Percentiles rank a stretch among this genome's conserved stretches.
phyloP scores from a whole-genome alignment of 1,140 invertebrate species.

The Daktulosphaira vitifoliae region DNA sequence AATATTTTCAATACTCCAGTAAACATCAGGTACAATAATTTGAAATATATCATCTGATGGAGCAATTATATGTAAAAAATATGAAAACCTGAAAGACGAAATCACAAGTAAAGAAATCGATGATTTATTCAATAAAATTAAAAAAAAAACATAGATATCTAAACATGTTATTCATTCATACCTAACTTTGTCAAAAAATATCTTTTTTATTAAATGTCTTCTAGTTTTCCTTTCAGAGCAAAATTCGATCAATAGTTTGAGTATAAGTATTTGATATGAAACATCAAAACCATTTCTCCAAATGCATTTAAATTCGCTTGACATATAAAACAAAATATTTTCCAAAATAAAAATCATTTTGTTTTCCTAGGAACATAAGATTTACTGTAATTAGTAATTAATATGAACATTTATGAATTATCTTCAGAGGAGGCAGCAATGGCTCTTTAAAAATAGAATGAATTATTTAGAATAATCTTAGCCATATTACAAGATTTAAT shows the following conservation, averaged over 20 bases:
- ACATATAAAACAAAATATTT: slow-evolving; percentile 3
- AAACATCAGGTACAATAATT: neutral
- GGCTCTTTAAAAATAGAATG: too few species aligned
- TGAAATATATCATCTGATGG: slow-evolving; percentile 7
- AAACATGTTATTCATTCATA: neutral
- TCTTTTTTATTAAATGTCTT: slow-evolving; percentile 4
- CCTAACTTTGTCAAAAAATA: slow-evolving; percentile 13
- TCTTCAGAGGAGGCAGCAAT: too few species aligned
- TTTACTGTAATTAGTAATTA: too few species aligned
- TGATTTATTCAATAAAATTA: too few species aligned
- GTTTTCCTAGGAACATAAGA: neutral
- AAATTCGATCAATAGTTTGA: slow-evolving; percentile 17
- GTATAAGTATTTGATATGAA: neutral
- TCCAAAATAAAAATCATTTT: slow-evolving; percentile 1
- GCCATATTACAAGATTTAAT: too few species aligned
- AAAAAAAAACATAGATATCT: neutral
- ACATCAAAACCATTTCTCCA: slow-evolving; percentile 10
- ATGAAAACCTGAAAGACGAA: neutral
- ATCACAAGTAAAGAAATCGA: too few species aligned
- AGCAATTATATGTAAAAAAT: slow-evolving; percentile 16
- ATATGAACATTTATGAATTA: too few species aligned
- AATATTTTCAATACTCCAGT: slow-evolving; percentile 16
- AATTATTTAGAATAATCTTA: too few species aligned
- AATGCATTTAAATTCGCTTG: slow-evolving; percentile 16
- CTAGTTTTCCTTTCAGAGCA: slow-evolving; percentile 9